A percentile compares a stretch with the other conserved stretches of the same genome.
phyloP scores from a whole-genome alignment of 2,113 vertebrate genomes.

The Nyctereutes procyonoides region DNA sequence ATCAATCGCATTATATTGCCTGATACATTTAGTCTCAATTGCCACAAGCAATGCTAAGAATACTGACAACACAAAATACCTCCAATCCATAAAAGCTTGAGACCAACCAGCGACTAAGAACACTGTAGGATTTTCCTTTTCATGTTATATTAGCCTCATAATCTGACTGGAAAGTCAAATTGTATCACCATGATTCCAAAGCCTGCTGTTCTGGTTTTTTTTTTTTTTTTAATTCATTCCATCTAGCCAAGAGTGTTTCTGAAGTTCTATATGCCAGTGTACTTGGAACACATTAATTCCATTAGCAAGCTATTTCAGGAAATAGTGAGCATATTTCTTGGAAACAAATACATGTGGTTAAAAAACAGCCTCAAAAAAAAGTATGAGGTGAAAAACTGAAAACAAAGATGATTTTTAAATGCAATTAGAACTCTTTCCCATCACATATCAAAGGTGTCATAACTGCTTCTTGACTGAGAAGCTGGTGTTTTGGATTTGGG shows the following conservation, averaged over 20 bases:
- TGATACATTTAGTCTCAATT: slow-evolving; percentile 1
- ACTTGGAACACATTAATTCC: slow-evolving; percentile 67
- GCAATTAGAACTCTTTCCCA: slow-evolving; percentile 67
- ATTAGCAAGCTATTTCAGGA: slow-evolving; percentile 81
- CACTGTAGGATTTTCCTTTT: background rate
- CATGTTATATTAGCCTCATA: background rate
- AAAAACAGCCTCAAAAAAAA: slow-evolving; percentile 78
- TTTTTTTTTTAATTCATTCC: slow-evolving; percentile 63
- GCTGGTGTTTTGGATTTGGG: slow-evolving; percentile 56
- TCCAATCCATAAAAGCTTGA: slow-evolving; percentile 10
- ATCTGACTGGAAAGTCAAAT: slow-evolving; percentile 66
- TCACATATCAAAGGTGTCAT: slow-evolving; percentile 59
- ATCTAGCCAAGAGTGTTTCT: slow-evolving; percentile 74
- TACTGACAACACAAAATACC: slow-evolving; percentile 6
- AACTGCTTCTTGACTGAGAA: slow-evolving; percentile 63
- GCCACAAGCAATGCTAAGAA: background rate
- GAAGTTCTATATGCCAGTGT: slow-evolving; percentile 69
- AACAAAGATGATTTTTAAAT: slow-evolving; percentile 79
- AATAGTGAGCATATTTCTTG: slow-evolving; percentile 81
- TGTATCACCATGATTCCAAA: slow-evolving; percentile 54
- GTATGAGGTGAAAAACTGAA: slow-evolving; percentile 75
- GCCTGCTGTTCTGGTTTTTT: slow-evolving; percentile 58
- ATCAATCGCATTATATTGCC: background rate
- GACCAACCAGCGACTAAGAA: slow-evolving; percentile 10
- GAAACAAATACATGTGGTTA: slow-evolving; percentile 80